Base-by-base conservation (phyloP, 2,113 vertebrate genomes). In the Percina caprodes region DNA sequence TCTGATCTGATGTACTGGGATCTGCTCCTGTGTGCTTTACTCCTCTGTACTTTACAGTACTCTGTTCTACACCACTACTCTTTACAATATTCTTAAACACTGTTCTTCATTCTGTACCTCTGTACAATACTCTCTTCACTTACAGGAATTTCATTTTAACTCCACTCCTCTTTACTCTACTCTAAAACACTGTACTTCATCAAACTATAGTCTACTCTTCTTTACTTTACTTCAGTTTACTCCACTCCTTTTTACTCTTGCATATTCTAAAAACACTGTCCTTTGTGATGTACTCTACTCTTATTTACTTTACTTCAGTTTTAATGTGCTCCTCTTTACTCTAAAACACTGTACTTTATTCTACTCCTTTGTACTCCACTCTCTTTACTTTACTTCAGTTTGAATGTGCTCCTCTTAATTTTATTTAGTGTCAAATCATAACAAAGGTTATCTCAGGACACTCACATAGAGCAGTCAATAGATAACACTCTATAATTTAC, bases 1-100 rank as follows among this genome's bases (percentile, higher is more conserved):
- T 78, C 42, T 67, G 55, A 63, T 78, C 48, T 71, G 55, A 63
- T 61, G 58, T 58, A 21, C 74, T 67, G 48, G 19, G 52, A 63
- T 69, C 63, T 54, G 68, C 69, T 23, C 19, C 2, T 26, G 55
- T 30, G 5, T 24, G 21, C 69, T 46, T 8, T 52, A 14, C 30
- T 26, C 6, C 4, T 7, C 18, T 54, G 21, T 26, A 39, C 18
- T 62, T 21, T 7, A 33, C 1, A 39, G 39, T 39, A 10, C 39
- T 39, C 39, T 39, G 8, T 3, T 33, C 1, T 39, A 35, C 54
- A 10, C 39, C 9, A 23, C 21, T 55, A 5, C 59, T 39, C 21
- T 6, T 16, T 49, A 45, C 5, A 0, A 1, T 8, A 14, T 13
- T 63, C 11, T 51, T 15, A n/a, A 18, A 14, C 30, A 24, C 42